These are phyloP conservation scores for Eupithecia insigniata DNA, from an alignment of 2,888 invertebrate genomes.

Conservation along the genomic window DNA sequence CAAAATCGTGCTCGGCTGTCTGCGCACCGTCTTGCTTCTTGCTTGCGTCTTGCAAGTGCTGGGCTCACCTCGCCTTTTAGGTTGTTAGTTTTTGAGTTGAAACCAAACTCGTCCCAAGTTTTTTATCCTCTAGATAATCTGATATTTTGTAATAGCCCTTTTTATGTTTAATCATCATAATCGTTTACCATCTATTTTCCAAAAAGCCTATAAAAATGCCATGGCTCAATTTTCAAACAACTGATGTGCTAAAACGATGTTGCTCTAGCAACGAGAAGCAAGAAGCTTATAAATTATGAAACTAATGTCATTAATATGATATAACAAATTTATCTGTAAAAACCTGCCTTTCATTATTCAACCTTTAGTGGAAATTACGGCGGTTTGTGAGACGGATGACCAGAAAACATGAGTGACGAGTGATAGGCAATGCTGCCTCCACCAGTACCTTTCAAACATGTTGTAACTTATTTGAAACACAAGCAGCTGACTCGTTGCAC, in stretches of 20 bases:
- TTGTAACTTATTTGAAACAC: slow-evolving; percentile 23
- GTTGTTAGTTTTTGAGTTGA: too few species aligned
- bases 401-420: not conserved
- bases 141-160: too few species aligned
- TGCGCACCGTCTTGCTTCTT: too few species aligned
- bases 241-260: too few species aligned
- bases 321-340: too few species aligned
- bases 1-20: too few species aligned
- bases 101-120: too few species aligned
- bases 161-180: too few species aligned
- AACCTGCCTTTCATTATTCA: not conserved
- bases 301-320: too few species aligned
- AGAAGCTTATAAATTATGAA: not conserved
- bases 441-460: slow-evolving; percentile 27
- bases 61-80: too few species aligned
- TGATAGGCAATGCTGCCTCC: not conserved
- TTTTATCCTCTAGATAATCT: too few species aligned
- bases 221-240: not conserved
- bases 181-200: not conserved
- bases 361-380: not conserved
- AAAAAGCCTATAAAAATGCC: not conserved
- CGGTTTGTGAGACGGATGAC: not conserved
- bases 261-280: not conserved
- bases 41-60: too few species aligned
- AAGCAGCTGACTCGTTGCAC: slow-evolving; percentile 15